Conservation (phyloP, 2,113 vertebrate genomes). For the Grallaria varia region DNA sequence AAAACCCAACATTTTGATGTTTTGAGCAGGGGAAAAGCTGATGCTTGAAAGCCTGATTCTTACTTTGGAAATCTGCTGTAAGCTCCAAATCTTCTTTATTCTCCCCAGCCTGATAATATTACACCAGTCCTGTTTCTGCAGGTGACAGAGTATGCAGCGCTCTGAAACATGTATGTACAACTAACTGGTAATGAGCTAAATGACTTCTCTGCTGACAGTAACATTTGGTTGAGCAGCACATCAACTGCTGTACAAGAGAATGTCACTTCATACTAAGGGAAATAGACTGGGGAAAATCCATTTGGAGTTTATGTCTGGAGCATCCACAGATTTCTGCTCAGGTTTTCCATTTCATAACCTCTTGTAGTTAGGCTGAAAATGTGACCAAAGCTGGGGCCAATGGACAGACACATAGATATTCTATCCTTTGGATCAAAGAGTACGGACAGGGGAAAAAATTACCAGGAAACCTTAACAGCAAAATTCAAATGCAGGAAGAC, state of each 20-base stretch:
- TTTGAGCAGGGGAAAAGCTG: background rate
- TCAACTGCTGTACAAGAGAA: background rate
- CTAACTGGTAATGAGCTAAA: background rate
- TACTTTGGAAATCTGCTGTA: background rate
- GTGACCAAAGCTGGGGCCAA: background rate
- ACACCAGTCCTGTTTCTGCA: background rate
- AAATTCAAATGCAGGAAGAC: background rate
- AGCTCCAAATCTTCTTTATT: background rate
- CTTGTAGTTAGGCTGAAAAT: background rate
- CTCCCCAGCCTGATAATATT: background rate
- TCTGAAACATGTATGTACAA: background rate
- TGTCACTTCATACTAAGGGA: background rate
- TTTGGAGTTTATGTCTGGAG: background rate
- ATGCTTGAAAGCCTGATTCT: background rate
- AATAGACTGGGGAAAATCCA: background rate
- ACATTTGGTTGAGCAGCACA: background rate
- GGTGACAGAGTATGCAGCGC: background rate
- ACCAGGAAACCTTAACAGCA: background rate
- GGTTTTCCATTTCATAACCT: background rate
- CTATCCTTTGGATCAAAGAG: background rate
- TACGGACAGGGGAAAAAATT: background rate
- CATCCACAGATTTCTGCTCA: background rate
- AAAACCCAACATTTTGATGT: background rate
- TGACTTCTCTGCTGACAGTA: background rate
- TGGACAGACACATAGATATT: background rate